Conservation (phyloP, 2,797 vertebrate genomes). For the Melanotaenia maccullochi region DNA sequence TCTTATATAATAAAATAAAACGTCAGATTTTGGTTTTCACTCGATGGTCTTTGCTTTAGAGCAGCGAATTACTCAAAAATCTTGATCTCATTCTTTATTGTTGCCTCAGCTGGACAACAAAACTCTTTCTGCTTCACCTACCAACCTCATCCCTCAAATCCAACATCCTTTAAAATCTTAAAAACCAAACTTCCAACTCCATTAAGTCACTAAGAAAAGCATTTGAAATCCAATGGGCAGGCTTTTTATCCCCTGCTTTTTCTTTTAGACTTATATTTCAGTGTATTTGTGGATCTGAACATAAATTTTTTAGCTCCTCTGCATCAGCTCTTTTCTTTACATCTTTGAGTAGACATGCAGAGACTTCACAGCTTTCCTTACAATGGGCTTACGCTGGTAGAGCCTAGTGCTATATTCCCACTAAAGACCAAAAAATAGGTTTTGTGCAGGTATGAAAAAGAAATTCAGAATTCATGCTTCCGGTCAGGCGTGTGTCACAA, state of each 20-base stretch:
- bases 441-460: constrained; percentile 21
- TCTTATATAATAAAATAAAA: background rate
- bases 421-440: constrained; percentile 17
- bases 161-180: constrained; percentile 52
- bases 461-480: constrained; percentile 35
- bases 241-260: constrained; percentile 26
- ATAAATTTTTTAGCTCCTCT: constrained; percentile 61
- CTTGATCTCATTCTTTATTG: background rate
- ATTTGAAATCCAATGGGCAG: constrained; percentile 45
- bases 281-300: constrained; percentile 55
- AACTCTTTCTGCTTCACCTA: constrained; percentile 27
- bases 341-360: constrained; percentile 5
- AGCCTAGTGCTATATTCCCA: constrained; percentile 10
- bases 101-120: constrained; percentile 1
- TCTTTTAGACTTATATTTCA: constrained; percentile 25
- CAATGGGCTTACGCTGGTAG: constrained; percentile 8
- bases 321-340: constrained; percentile 31
- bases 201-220: constrained; percentile 64
- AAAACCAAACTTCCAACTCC: constrained; percentile 63
- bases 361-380: constrained; percentile 37
- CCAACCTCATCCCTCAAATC: constrained; percentile 19
- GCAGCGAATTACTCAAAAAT: background rate
- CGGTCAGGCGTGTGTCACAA: constrained; percentile 43
- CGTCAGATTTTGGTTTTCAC: background rate
- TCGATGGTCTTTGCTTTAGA: background rate